Percentiles rank a stretch among this genome's conserved stretches.
phyloP scores from a whole-genome alignment of 2,113 vertebrate species.

The Dicerorhinus sumatrensis region DNA sequence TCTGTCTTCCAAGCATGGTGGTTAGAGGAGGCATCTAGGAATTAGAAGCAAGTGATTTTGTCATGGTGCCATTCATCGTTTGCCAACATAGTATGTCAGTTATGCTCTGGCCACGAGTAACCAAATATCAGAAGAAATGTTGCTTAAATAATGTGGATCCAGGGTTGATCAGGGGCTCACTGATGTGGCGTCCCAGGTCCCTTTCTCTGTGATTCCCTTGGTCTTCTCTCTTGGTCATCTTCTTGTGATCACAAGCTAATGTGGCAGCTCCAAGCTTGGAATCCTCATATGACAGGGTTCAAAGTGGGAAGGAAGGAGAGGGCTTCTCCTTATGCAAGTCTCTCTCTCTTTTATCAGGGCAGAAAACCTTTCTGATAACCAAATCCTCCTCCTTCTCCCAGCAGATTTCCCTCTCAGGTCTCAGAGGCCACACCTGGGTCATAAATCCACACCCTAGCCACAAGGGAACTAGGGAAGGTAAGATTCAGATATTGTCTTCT shows the following conservation, averaged over 20 bases:
- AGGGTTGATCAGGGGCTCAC: neutral
- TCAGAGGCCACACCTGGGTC: neutral
- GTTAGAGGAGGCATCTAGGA: neutral
- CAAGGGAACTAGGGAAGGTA: neutral
- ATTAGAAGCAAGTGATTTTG: neutral
- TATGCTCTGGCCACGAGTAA: neutral
- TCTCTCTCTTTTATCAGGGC: neutral
- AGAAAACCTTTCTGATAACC: neutral
- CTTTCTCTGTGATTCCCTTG: neutral
- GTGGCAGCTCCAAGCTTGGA: neutral
- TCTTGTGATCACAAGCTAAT: neutral
- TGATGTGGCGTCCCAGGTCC: fast-evolving
- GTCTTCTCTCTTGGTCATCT: neutral
- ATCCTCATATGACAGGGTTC: neutral
- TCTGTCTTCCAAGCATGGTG: neutral
- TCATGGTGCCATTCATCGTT: neutral
- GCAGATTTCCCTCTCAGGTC: neutral
- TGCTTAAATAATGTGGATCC: neutral
- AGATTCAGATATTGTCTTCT: neutral
- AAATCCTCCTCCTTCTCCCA: neutral
- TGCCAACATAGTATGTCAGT: neutral
- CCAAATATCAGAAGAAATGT: neutral
- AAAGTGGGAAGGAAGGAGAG: neutral
- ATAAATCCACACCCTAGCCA: neutral
- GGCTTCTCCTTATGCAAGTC: neutral